Percentiles rank a stretch among this genome's conserved stretches.
phyloP scores from a whole-genome alignment of 2,888 invertebrate genomes.

The Drosophila falleni region DNA sequence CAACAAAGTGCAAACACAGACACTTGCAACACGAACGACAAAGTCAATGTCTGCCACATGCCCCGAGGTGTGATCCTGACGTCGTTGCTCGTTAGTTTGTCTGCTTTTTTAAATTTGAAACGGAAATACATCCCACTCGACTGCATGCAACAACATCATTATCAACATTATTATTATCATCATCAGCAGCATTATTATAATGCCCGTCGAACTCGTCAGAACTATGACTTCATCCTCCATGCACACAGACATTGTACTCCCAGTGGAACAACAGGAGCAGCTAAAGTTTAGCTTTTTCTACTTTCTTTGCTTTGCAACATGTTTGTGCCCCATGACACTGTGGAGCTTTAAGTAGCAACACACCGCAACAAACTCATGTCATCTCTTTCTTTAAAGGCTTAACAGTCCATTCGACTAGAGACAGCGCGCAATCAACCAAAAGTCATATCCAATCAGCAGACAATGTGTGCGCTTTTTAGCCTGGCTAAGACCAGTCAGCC shows the following conservation, averaged over 20 bases:
- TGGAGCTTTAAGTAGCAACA: constrained; percentile 60
- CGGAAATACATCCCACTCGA: constrained; percentile 55
- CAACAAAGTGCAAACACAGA: constrained; percentile 55
- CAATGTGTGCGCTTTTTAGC: constrained; percentile 39
- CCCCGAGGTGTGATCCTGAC: constrained; percentile 55
- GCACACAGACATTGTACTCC: constrained; percentile 35
- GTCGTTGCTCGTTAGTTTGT: constrained; percentile 68
- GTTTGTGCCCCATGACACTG: constrained; percentile 45
- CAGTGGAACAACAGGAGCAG: constrained; percentile 9
- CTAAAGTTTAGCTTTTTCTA: constrained; percentile 35
- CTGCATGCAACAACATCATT: constrained; percentile 23
- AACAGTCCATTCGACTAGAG: constrained; percentile 20
- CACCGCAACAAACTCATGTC: constrained; percentile 27
- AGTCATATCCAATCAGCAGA: constrained; percentile 69
- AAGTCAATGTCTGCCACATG: constrained; percentile 35
- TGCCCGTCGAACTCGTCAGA: constrained; percentile 27
- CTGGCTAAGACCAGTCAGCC: constrained; percentile 24
- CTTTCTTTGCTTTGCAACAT: constrained; percentile 38
- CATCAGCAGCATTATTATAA: constrained; percentile 28
- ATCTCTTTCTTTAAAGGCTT: constrained; percentile 31
- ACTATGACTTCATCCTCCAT: constrained; percentile 1
- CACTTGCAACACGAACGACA: constrained; percentile 25
- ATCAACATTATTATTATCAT: constrained; percentile 24
- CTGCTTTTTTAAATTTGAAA: constrained; percentile 68
- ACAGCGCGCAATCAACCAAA: constrained; percentile 52